Base-by-base conservation (phyloP, 2,797 vertebrate species). In the Rhyacichthys aspro region DNA sequence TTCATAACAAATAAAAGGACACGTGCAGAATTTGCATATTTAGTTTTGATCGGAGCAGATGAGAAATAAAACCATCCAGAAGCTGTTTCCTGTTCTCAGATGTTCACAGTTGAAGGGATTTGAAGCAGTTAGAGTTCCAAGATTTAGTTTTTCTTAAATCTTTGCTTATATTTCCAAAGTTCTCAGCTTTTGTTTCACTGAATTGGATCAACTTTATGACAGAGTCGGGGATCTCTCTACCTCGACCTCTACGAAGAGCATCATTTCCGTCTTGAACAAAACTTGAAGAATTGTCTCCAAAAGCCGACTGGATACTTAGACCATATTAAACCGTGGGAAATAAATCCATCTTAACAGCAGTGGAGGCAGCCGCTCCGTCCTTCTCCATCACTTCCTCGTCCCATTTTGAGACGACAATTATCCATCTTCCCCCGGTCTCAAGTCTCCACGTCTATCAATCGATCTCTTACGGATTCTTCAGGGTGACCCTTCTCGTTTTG, bases 401-500 rank as follows among this genome's bases (percentile, higher is more conserved):
- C 59, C 53, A 6, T 0, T 7, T 59, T 17, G 15, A 0, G 5
- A 15, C 36, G 23, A 74, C 41, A 12, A 61, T 12, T 46, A 76
- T 82, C 84, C 86, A 57, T 81, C 45, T 62, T 17, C 50, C 54
- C 28, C 41, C 1, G 54, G 53, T 32, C 33, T 52, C 49, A 37
- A 52, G 23, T 28, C 23, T 28, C 23, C 50, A 67, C 79, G 55
- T 67, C 65, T 50, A 54, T 72, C 69, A 0, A 46, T 68, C 59
- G 65, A 53, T 81, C 66, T 12, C 58, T 72, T 67, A 47, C 64
- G 3, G 34, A 39, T 44, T 69, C 50, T 53, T 57, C 75, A 46
- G 71, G 77, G 78, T 78, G 72, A 83, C 77, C 72, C 66, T 53
- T 0, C 11, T 63, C 68, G 67, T 42, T 18, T 1, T 62, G 12